Base-by-base conservation (phyloP, 2,888 invertebrate genomes). In the Octodonta nipae region DNA sequence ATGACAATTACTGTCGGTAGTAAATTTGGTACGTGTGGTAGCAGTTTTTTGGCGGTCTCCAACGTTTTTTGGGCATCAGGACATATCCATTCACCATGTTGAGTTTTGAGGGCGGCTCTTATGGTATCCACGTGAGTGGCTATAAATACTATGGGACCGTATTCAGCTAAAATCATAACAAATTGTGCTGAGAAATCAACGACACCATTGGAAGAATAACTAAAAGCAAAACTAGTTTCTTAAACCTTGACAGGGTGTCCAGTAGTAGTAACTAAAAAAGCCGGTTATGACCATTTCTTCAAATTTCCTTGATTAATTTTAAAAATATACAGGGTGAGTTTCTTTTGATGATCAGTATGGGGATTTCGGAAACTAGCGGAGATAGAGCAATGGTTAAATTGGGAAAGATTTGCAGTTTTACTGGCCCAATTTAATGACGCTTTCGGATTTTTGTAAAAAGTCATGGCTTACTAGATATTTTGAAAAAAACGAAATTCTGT, bases 101-200 rank as follows among this genome's bases (percentile, higher is more conserved):
- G 59, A 28, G 66, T 68, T 46, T 66, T 65, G 6, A 61, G 60
- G 26, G 69, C 67, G 26, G 69, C 67, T 27, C 65, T 50, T 1
- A 64, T 64, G 10, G 60, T 55, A 45, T 75, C 75, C 2, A 72
- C 73, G 49, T 78, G 75, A 1, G 75, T 76, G 4, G 71, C 78
- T 3, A 78, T 63, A 24, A 79, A 55, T 6, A 74, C 56, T n/a
- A 78, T 65, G 44, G 67, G 64, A 8, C 78, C 78, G 50, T 70
- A 67, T 41, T 68, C 66, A 40, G 69, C 75, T 74, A 48, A 8
- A 26, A 26, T n/a, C n/a, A n/a, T n/a, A n/a, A n/a, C n/a, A n/a
- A n/a, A n/a, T n/a, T n/a, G n/a, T n/a, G n/a, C n/a, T n/a, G n/a
- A n/a, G n/a, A n/a, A n/a, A n/a, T n/a, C n/a, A n/a, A n/a, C n/a